Evolutionary conservation across 2,797 vertebrate species (phyloP).

Genomic region (Morus bassanus): DNA sequence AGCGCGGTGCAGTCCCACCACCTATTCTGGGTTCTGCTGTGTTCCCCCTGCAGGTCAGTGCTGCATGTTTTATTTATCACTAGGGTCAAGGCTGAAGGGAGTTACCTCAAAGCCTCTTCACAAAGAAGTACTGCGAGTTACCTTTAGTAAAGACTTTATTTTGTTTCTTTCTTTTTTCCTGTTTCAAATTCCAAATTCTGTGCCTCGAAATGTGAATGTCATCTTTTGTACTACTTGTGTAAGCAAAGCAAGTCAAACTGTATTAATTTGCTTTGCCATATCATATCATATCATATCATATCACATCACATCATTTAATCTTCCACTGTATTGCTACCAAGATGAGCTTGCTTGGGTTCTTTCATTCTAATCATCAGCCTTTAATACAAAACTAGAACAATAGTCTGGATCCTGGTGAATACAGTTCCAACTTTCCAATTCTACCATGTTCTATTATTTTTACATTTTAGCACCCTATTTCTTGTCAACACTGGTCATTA

Average conservation of each 20-base stretch:
- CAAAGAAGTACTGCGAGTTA: neutral
- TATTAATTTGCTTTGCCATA: neutral
- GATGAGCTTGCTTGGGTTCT: neutral
- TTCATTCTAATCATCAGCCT: neutral
- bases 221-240: neutral
- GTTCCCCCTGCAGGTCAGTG: neutral
- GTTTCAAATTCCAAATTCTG: neutral
- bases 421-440: neutral
- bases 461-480: neutral
- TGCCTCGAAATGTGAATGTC: neutral
- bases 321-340: neutral
- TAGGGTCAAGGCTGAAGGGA: neutral
- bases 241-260: neutral
- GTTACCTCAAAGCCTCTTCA: neutral
- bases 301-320: neutral
- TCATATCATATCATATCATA: neutral
- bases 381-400: neutral
- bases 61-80: neutral
- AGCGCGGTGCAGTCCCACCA: neutral
- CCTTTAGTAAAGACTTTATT: neutral
- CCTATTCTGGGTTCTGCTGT: neutral
- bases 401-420: neutral
- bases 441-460: neutral
- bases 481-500: neutral
- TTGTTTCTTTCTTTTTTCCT: neutral